phyloP scores from a whole-genome alignment of 2,113 vertebrate genomes.

The Argyrosomus japonicus region DNA sequence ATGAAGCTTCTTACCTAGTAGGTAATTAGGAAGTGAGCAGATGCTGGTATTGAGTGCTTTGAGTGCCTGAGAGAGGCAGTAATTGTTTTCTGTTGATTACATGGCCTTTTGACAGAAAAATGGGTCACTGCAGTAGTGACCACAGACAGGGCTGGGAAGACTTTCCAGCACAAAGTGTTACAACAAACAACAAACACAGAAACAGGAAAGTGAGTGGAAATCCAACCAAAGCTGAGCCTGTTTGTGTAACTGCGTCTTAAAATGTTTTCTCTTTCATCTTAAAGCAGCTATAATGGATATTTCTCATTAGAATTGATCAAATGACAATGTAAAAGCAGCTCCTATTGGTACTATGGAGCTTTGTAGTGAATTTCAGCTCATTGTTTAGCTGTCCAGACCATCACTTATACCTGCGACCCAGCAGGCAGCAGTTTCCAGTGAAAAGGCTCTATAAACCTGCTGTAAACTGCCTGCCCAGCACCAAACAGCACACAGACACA shows the following conservation, averaged over 20 bases:
- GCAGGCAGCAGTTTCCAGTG: not conserved
- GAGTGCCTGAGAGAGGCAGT: constrained; percentile 60
- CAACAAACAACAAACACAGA: not conserved
- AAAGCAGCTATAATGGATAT: not conserved
- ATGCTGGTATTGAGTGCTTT: constrained; percentile 68
- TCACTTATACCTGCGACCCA: not conserved
- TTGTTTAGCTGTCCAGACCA: not conserved
- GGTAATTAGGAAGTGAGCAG: constrained; percentile 78
- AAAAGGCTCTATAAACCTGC: not conserved
- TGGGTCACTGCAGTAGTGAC: constrained; percentile 55
- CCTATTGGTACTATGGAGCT: not conserved
- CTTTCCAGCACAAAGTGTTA: not conserved
- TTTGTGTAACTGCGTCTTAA: not conserved
- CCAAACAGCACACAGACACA: not conserved
- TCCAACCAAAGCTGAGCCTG: not conserved
- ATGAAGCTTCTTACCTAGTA: constrained; percentile 67
- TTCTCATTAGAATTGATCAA: not conserved
- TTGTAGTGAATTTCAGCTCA: not conserved
- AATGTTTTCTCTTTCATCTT: not conserved
- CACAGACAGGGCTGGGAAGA: constrained; percentile 29
- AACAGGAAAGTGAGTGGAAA: not conserved
- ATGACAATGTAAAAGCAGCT: not conserved
- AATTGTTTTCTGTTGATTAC: constrained; percentile 79
- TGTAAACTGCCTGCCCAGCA: not conserved
- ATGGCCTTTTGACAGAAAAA: constrained; percentile 69